Evolutionary conservation across 2,797 vertebrate species (phyloP).

Genomic region (Ceryle rudis): DNA sequence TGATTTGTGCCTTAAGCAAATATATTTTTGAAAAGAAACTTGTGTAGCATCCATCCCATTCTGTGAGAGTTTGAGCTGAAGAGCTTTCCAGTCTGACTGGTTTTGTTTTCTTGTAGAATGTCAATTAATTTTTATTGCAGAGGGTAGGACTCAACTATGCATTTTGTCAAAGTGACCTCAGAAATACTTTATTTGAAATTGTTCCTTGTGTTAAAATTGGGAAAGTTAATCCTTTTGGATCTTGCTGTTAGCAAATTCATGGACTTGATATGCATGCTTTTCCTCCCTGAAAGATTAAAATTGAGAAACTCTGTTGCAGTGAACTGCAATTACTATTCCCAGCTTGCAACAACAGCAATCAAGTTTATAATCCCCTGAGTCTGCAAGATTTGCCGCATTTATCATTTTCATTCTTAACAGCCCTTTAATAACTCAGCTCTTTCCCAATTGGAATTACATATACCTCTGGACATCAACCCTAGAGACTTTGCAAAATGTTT

Average conservation of each 20-base stretch:
- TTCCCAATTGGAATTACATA: conserved; percentile 12
- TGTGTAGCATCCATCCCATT: not conserved
- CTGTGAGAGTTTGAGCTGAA: not conserved
- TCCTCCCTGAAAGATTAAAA: conserved; percentile 40
- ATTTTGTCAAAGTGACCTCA: conserved; percentile 35
- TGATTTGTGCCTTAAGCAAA: conserved; percentile 58
- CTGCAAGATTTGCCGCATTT: conserved; percentile 42
- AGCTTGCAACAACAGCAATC: conserved; percentile 55
- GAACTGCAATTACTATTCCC: conserved; percentile 53
- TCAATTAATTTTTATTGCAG: conserved; percentile 29
- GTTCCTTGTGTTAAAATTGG: conserved; percentile 27
- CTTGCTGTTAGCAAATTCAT: conserved; percentile 43
- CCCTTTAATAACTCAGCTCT: conserved; percentile 62
- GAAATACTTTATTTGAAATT: conserved; percentile 26
- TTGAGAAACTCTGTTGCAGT: conserved; percentile 47
- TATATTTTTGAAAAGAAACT: conserved; percentile 13
- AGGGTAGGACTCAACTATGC: not conserved
- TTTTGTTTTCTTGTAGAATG: conserved; percentile 9
- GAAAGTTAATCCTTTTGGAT: conserved; percentile 36
- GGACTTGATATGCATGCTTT: conserved; percentile 52
- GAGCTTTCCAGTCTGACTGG: not conserved
- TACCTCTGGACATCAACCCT: not conserved
- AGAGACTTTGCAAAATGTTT: not conserved
- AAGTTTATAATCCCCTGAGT: conserved; percentile 45
- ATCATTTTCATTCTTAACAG: conserved; percentile 66